These are phyloP conservation scores for Colaptes auratus DNA, from an alignment of 2,113 vertebrate species.

Conservation along the genomic window DNA sequence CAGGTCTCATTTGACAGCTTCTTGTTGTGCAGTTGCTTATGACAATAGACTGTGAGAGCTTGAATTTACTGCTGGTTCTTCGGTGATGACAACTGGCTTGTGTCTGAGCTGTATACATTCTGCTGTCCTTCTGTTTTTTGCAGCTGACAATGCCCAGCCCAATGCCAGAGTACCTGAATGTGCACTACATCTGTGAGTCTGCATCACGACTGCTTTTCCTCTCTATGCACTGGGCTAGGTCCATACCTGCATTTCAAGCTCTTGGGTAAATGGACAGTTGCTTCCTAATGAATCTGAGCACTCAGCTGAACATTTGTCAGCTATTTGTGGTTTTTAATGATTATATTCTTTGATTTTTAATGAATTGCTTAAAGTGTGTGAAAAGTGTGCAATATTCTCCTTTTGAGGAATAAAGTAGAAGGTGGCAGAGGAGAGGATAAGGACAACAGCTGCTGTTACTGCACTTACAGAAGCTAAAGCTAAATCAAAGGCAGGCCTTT, in stretches of 20 bases:
- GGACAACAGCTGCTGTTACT: background rate
- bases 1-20: background rate
- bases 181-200: slow-evolving; percentile 99
- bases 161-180: slow-evolving; percentile 97
- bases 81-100: background rate
- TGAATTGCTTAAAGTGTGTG: background rate
- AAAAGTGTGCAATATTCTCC: background rate
- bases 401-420: background rate
- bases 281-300: background rate
- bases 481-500: background rate
- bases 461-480: background rate
- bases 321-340: background rate
- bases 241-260: slow-evolving; percentile 96
- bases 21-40: background rate
- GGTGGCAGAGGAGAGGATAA: background rate
- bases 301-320: background rate
- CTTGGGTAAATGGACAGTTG: slow-evolving; percentile 85
- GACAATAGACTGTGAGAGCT: background rate
- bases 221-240: slow-evolving; percentile 99
- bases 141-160: slow-evolving; percentile 98
- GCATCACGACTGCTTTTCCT: slow-evolving; percentile 97
- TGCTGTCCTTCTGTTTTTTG: slow-evolving; percentile 1
- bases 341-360: background rate
- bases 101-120: background rate
- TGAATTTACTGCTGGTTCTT: background rate